Evolutionary conservation across 2,888 invertebrate genomes (phyloP).

Genomic region (Branchipolynoe longqiensis): DNA sequence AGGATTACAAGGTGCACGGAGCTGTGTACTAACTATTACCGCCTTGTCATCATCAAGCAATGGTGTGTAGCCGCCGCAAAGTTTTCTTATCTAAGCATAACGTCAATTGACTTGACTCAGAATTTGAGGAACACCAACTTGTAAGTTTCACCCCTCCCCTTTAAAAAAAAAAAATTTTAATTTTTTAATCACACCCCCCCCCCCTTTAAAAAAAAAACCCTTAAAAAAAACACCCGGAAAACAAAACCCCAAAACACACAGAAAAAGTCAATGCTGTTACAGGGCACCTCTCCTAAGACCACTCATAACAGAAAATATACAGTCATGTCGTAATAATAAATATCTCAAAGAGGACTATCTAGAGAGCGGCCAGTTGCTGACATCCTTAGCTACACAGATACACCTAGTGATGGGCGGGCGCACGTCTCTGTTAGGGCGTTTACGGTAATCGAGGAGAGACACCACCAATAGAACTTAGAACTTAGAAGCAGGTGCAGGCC

Average conservation of each 20-base stretch:
- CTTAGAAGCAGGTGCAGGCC: slow-evolving; percentile 28
- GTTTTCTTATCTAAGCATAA: slow-evolving; percentile 29
- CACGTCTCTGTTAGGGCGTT: neutral
- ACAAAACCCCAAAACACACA: neutral
- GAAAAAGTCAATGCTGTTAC: slow-evolving; percentile 47
- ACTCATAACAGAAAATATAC: slow-evolving; percentile 49
- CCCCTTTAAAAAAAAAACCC: no score
- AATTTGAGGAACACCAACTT: slow-evolving; percentile 24
- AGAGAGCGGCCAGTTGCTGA: slow-evolving; percentile 20
- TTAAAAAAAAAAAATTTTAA: no score
- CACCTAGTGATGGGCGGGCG: slow-evolving; percentile 17
- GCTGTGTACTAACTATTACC: slow-evolving; percentile 36
- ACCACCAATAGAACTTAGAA: slow-evolving; percentile 33
- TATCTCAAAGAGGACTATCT: slow-evolving; percentile 49
- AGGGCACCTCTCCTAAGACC: slow-evolving; percentile 49
- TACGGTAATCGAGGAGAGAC: slow-evolving; percentile 11
- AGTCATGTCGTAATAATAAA: slow-evolving; percentile 45
- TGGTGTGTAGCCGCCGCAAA: slow-evolving; percentile 18
- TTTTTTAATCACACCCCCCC: no score
- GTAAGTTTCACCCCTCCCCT: slow-evolving; percentile 35
- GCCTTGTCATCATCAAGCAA: slow-evolving; percentile 38
- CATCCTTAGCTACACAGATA: slow-evolving; percentile 29
- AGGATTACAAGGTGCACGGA: slow-evolving; percentile 40
- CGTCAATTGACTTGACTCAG: slow-evolving; percentile 11
- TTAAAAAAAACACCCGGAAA: no score